Conservation (phyloP, 2,888 invertebrate species). For the Machimus rusticus region DNA sequence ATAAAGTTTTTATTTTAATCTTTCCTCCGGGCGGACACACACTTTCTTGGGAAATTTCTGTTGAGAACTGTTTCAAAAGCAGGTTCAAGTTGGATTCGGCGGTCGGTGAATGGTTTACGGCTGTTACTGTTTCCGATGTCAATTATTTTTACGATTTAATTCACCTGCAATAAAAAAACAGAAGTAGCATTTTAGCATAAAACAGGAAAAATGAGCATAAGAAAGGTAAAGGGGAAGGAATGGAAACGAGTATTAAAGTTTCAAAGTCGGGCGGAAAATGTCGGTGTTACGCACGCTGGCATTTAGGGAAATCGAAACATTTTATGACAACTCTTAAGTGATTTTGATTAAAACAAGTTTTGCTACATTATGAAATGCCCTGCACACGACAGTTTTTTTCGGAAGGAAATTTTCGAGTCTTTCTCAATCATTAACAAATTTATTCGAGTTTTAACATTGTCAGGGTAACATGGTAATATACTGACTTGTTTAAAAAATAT, state of each 20-base stretch:
- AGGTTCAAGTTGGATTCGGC: not conserved
- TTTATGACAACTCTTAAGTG: not conserved
- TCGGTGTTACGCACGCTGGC: not conserved
- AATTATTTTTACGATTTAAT: slow-evolving; percentile 30
- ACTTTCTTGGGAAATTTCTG: not conserved
- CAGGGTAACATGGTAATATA: not conserved
- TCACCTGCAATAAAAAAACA: slow-evolving; percentile 30
- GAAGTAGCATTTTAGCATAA: slow-evolving; percentile 15
- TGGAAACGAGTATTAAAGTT: not conserved
- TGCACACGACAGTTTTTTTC: not conserved
- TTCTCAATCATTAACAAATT: not conserved
- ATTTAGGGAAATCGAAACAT: not conserved
- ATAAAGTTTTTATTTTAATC: not conserved
- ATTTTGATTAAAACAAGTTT: not conserved
- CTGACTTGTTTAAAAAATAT: not conserved
- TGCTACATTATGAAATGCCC: not conserved
- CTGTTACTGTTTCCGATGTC: slow-evolving; percentile 16
- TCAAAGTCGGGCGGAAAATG: not conserved
- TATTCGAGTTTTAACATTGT: not conserved
- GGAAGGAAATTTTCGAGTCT: not conserved
- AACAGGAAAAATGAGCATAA: not conserved
- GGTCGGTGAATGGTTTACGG: not conserved
- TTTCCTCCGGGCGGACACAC: not conserved
- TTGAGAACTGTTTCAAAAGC: not conserved
- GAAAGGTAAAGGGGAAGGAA: not conserved